phyloP scores from a whole-genome alignment of 2,888 invertebrate genomes.

The Timema podura region DNA sequence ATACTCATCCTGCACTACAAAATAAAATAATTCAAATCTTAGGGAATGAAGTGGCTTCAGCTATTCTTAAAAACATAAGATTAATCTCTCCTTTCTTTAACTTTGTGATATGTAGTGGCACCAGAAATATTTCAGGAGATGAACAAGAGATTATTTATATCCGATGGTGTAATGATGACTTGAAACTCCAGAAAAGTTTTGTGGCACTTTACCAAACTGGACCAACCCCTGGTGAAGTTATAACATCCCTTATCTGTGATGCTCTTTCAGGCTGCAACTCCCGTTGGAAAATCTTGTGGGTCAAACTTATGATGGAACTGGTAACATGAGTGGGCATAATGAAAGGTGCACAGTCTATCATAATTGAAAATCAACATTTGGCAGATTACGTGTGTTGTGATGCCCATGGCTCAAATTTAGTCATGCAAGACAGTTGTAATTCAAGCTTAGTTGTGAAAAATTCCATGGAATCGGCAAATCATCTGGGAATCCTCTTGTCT shows the following conservation, averaged over 20 bases:
- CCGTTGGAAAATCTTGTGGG: too few relatives aligned
- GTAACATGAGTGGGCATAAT: too few relatives aligned
- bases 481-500: too few relatives aligned
- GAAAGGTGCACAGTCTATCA: too few relatives aligned
- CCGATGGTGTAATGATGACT: not conserved
- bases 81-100: not conserved
- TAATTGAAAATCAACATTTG: too few relatives aligned
- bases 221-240: not conserved
- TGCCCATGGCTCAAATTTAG: too few relatives aligned
- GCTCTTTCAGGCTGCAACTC: not conserved
- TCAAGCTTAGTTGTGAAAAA: too few relatives aligned
- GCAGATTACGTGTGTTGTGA: too few relatives aligned
- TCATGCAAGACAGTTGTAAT: too few relatives aligned
- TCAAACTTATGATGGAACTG: too few relatives aligned
- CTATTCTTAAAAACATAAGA: not conserved
- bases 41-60: not conserved
- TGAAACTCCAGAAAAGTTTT: not conserved
- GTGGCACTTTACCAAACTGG: not conserved
- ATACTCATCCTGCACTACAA: not conserved
- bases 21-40: not conserved
- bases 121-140: conserved; percentile 1
- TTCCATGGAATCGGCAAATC: too few relatives aligned
- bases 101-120: not conserved
- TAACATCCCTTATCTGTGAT: not conserved
- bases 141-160: not conserved